Percentiles rank a stretch among this genome's conserved stretches.
phyloP scores from a whole-genome alignment of 2,888 invertebrate genomes.

The Andrena praecox region DNA sequence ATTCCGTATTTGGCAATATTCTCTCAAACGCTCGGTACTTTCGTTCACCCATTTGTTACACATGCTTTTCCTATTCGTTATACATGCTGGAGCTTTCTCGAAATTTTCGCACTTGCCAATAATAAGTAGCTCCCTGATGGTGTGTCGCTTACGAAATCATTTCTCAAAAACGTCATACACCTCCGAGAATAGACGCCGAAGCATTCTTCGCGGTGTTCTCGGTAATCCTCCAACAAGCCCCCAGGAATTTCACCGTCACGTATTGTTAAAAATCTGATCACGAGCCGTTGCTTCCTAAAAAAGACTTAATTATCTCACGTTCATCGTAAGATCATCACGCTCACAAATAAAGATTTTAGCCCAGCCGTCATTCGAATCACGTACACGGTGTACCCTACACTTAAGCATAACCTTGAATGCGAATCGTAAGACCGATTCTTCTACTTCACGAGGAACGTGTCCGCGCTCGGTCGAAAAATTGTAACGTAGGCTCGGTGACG shows the following conservation, averaged over 20 bases:
- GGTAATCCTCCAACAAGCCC: constrained; percentile 11
- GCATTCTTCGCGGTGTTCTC: constrained; percentile 17
- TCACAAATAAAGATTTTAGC: constrained; percentile 70
- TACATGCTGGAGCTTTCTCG: too few relatives aligned
- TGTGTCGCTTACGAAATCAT: not conserved
- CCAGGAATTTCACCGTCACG: constrained; percentile 17
- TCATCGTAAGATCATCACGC: constrained; percentile 72
- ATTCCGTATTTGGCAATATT: too few relatives aligned
- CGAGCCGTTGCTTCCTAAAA: constrained; percentile 67
- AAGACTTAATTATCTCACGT: constrained; percentile 76
- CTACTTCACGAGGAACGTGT: constrained; percentile 33
- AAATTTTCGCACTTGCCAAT: not conserved
- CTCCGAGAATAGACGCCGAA: not conserved
- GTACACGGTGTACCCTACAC: constrained; percentile 64
- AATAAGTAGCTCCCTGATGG: not conserved
- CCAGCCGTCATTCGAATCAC: constrained; percentile 64
- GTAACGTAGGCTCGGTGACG: constrained; percentile 11
- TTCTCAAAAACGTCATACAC: constrained; percentile 17
- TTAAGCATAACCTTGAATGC: constrained; percentile 67
- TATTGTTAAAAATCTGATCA: constrained; percentile 61
- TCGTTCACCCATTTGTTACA: too few relatives aligned
- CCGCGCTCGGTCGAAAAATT: constrained; percentile 24
- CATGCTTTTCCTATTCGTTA: too few relatives aligned
- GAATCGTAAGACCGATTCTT: constrained; percentile 67
- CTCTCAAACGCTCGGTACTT: too few relatives aligned